Conservation (phyloP, 2,797 vertebrate genomes). For the Falco berigora region DNA sequence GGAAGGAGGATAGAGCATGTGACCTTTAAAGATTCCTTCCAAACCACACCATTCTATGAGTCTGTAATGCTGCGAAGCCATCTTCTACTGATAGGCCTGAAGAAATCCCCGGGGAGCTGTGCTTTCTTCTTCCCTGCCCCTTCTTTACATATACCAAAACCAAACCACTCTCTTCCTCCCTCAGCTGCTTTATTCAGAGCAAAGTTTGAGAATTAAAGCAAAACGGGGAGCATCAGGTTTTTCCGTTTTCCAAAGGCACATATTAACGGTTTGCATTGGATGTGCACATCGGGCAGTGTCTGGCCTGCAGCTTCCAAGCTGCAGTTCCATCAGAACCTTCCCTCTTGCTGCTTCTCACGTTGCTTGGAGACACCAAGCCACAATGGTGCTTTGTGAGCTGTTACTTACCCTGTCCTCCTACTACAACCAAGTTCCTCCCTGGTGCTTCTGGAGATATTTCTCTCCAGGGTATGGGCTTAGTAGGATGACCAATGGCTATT, state of each 20-base stretch:
- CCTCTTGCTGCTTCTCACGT: neutral
- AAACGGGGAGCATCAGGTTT: neutral
- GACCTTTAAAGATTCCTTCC: no score
- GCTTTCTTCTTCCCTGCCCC: neutral
- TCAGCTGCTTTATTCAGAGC: neutral
- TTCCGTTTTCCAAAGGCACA: neutral
- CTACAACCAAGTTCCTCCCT: neutral
- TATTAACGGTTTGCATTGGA: no score
- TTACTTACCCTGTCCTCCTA: neutral
- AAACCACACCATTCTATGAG: no score
- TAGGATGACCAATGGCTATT: neutral
- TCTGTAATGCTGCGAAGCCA: no score
- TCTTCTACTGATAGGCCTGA: no score
- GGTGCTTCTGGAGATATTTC: neutral
- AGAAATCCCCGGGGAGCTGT: no score
- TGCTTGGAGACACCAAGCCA: neutral
- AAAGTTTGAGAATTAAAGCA: neutral
- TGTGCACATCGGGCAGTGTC: neutral
- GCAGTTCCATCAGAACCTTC: neutral
- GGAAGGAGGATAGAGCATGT: no score
- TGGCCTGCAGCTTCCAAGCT: neutral
- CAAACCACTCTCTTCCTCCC: neutral
- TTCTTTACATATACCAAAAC: neutral
- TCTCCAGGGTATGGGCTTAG: neutral
- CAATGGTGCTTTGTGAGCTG: no score